Percentiles rank a stretch among this genome's conserved stretches.
These are phyloP conservation scores for Agonopterix arenella DNA, from an alignment of 2,888 invertebrate genomes.

Conservation along the genomic window DNA sequence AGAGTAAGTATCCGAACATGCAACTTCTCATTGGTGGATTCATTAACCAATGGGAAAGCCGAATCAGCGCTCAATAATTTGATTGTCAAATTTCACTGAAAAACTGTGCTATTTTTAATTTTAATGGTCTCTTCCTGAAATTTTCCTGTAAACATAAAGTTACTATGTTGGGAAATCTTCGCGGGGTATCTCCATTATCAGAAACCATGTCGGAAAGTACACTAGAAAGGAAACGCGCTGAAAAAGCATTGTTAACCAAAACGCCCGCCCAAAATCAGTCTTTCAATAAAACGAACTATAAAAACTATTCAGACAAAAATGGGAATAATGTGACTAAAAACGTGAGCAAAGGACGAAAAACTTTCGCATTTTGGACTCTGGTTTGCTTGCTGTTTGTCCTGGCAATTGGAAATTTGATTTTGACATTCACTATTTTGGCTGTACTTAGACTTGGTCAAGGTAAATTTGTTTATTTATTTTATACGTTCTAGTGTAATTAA, in stretches of 20 bases:
- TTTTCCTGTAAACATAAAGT: constrained; percentile 16
- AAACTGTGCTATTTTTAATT: constrained; percentile 52
- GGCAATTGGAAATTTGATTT: constrained; percentile 86
- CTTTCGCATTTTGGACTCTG: constrained; percentile 88
- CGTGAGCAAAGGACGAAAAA: constrained; percentile 70
- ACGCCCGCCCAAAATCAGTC: constrained; percentile 49
- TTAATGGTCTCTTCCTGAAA: constrained; percentile 25
- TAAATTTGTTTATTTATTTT: constrained; percentile 19
- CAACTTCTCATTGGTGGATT: constrained; percentile 24
- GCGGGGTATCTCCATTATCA: constrained; percentile 58
- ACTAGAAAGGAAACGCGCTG: constrained; percentile 53
- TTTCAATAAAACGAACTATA: constrained; percentile 39
- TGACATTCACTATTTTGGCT: constrained; percentile 88
- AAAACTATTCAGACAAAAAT: constrained; percentile 65
- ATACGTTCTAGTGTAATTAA: not conserved
- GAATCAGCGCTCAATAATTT: constrained; percentile 60
- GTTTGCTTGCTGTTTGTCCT: constrained; percentile 82
- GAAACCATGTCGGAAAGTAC: constrained; percentile 63
- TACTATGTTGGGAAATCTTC: constrained; percentile 44
- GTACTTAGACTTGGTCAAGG: constrained; percentile 86
- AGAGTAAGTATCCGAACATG: not conserved
- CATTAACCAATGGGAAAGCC: constrained; percentile 32
- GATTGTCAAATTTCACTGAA: constrained; percentile 31
- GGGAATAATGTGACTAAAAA: constrained; percentile 61
- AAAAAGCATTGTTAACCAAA: constrained; percentile 59